Base-by-base conservation (phyloP, 2,113 vertebrate species). In the Paradoxurus hermaphroditus region DNA sequence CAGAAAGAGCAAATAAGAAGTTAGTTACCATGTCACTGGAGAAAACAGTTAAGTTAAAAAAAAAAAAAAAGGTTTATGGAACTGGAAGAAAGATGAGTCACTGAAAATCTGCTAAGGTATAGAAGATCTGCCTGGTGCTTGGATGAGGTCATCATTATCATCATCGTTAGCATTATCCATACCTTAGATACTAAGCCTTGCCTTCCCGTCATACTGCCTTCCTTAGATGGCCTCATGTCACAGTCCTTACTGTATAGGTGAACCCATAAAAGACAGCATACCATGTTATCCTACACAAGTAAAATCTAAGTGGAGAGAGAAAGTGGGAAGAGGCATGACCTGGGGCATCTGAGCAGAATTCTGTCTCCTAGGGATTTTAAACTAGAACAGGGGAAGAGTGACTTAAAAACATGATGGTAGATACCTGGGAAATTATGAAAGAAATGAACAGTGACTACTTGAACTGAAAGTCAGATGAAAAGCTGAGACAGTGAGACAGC, bases 281-380 rank as follows among this genome's bases (percentile, higher is more conserved):
- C 1, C 29, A 15, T 59, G 21, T 19, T 12, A 51, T 21, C 8
- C 53, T 11, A 72, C 19, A 3, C 21, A 10, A 29, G 7, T 29
- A 29, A 78, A 2, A 3, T 34, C 7, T 73, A 65, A 49, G 14
- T 34, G 4, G 15, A 73, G 1, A 90, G 19, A 19, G 36, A 19
- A 49, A 4, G 5, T 15, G 0, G 19, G 31, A 65, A 6, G 49
- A 51, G 7, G 15, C 41, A 5, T 13, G 13, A n/a, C n/a, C 2
- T 59, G 1, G 46, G 23, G 6, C 13, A 90, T 39, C 18, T 19
- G 36, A 62, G 36, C n/a, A 81, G 11, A 75, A 31, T 46, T 86
- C 21, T 77, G 4, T 29, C 68, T 78, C 11, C 72, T 78, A 51
- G 14, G 2, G 36, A 77, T 41, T 68, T 92, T 49, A 29, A 41